phyloP scores from a whole-genome alignment of 1,140 invertebrate species.

The Zaprionus tsacasi region DNA sequence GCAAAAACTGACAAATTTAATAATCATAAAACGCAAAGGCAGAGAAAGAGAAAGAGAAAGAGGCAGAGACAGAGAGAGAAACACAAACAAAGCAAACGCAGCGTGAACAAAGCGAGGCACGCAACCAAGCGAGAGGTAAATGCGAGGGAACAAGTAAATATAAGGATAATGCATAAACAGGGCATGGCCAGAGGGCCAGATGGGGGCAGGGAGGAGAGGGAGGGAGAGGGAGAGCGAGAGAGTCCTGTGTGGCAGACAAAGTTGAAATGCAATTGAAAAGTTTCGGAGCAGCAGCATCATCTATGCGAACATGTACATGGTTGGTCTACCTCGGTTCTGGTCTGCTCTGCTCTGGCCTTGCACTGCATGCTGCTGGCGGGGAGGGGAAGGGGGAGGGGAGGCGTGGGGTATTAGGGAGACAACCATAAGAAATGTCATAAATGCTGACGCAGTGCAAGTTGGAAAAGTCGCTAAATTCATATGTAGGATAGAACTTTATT shows the following conservation, averaged over 20 bases:
- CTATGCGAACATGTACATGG: not conserved
- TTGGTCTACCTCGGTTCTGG: conserved; percentile 1
- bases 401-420: not conserved
- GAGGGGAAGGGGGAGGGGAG: not conserved
- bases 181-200: conserved; percentile 21
- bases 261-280: conserved; percentile 77
- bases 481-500: conserved; percentile 66
- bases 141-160: conserved; percentile 26
- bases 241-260: conserved; percentile 51
- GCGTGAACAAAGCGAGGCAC: conserved; percentile 33
- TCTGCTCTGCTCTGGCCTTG: not conserved
- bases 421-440: conserved; percentile 65
- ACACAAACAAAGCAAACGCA: conserved; percentile 49
- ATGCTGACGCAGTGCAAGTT: conserved; percentile 45
- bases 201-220: no score
- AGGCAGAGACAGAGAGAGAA: conserved; percentile 24
- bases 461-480: conserved; percentile 57
- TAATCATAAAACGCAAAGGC: conserved; percentile 62
- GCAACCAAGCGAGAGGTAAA: conserved; percentile 33
- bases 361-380: not conserved
- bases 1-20: conserved; percentile 51
- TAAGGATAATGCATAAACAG: conserved; percentile 41
- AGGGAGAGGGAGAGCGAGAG: no score
- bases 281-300: conserved; percentile 32
- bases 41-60: conserved; percentile 16